These are phyloP conservation scores for Drosophila siamana DNA, from an alignment of 2,888 invertebrate genomes.

Conservation along the genomic window DNA sequence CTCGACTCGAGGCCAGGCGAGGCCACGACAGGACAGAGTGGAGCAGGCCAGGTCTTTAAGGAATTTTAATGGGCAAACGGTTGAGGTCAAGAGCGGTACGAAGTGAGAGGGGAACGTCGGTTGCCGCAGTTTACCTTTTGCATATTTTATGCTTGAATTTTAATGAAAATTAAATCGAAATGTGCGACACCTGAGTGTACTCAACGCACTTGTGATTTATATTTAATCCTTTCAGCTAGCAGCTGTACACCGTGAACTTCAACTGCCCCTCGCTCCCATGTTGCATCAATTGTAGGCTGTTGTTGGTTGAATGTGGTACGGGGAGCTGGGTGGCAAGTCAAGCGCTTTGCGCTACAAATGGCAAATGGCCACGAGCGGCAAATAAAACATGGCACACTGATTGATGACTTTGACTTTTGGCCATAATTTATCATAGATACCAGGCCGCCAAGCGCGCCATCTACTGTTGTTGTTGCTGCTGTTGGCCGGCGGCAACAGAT, in stretches of 20 bases:
- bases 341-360: slow-evolving; percentile 17
- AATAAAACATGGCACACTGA: slow-evolving; percentile 77
- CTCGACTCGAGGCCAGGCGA: slow-evolving; percentile 2
- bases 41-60: slow-evolving; percentile 69
- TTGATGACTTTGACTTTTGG: slow-evolving; percentile 81
- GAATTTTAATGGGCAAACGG: slow-evolving; percentile 78
- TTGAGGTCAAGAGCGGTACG: slow-evolving; percentile 24
- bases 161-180: slow-evolving; percentile 89
- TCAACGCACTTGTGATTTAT: slow-evolving; percentile 65
- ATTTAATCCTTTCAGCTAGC: slow-evolving; percentile 67
- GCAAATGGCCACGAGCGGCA: slow-evolving; percentile 73
- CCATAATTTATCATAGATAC: slow-evolving; percentile 80
- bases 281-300: slow-evolving; percentile 1
- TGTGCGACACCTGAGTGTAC: slow-evolving; percentile 85
- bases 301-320: background rate
- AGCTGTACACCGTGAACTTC: slow-evolving; percentile 18
- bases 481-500: slow-evolving; percentile 70
- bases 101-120: background rate
- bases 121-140: slow-evolving; percentile 77
- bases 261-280: background rate
- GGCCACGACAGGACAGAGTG: slow-evolving; percentile 29
- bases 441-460: slow-evolving; percentile 26
- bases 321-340: slow-evolving; percentile 14
- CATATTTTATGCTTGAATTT: slow-evolving; percentile 83
- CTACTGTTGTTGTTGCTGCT: slow-evolving; percentile 42